Conservation (phyloP, 2,797 vertebrate species). For the Typhlichthys subterraneus region DNA sequence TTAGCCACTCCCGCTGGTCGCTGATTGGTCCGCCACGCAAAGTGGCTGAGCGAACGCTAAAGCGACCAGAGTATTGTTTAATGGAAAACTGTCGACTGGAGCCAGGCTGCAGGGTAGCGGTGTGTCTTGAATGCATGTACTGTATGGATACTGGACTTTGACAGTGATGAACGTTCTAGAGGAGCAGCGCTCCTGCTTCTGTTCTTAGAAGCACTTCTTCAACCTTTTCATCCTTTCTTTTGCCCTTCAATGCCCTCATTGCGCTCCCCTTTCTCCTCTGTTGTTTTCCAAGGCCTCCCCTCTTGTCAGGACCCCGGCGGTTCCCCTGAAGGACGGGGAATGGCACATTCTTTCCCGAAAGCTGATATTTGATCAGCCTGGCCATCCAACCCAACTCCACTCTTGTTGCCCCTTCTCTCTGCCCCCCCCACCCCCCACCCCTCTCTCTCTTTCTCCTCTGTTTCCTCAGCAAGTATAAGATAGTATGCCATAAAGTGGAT, state of each 20-base stretch:
- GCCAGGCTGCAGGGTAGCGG: no score
- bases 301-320: slow-evolving; percentile 26
- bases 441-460: slow-evolving; percentile 22
- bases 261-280: background rate
- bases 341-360: slow-evolving; percentile 49
- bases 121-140: no score
- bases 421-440: background rate
- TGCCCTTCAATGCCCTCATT: background rate
- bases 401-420: background rate
- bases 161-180: no score
- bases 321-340: slow-evolving; percentile 8
- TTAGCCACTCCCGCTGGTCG: no score
- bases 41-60: no score
- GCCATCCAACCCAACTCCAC: slow-evolving; percentile 43
- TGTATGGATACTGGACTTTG: no score
- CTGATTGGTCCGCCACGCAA: no score
- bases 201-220: no score
- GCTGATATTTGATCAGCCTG: slow-evolving; percentile 71
- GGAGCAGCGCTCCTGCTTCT: no score
- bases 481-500: background rate
- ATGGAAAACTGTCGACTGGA: no score
- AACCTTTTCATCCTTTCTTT: background rate
- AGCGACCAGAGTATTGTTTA: no score
- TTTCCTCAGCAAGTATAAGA: no score
- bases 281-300: slow-evolving; percentile 19